Percentiles rank a stretch among this genome's conserved stretches.
phyloP scores from a whole-genome alignment of 2,113 vertebrate genomes.

The Hippocampus zosterae region DNA sequence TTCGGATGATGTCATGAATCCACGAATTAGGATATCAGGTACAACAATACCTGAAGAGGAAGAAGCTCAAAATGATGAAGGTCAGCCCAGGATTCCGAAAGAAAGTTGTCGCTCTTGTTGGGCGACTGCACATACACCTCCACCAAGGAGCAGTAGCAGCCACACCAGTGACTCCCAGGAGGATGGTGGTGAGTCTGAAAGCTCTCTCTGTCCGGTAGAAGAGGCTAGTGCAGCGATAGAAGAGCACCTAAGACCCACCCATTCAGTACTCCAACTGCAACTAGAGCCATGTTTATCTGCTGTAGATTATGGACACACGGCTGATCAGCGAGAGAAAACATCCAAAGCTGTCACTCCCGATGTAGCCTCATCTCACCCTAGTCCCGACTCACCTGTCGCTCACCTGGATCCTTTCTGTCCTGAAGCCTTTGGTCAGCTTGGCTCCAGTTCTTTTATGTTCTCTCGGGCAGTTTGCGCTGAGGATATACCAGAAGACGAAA shows the following conservation, averaged over 20 bases:
- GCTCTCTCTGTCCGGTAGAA: slow-evolving; percentile 52
- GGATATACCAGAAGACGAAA: slow-evolving; percentile 68
- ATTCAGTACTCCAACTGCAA: slow-evolving; percentile 60
- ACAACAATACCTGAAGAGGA: slow-evolving; percentile 56
- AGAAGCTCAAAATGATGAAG: slow-evolving; percentile 49
- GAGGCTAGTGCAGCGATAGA: slow-evolving; percentile 23
- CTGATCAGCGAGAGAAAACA: slow-evolving; percentile 47
- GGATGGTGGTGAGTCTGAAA: slow-evolving; percentile 60
- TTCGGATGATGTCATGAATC: slow-evolving; percentile 45
- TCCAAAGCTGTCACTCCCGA: slow-evolving; percentile 58
- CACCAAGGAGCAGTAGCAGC: slow-evolving; percentile 62
- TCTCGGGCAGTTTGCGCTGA: slow-evolving; percentile 64
- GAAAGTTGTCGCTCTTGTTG: slow-evolving; percentile 65
- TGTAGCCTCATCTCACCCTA: slow-evolving; percentile 51
- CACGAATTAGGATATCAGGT: slow-evolving; percentile 41
- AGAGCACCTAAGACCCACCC: slow-evolving; percentile 41
- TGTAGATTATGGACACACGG: slow-evolving; percentile 51
- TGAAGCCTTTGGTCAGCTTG: slow-evolving; percentile 56
- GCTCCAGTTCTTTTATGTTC: slow-evolving; percentile 66
- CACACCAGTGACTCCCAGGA: slow-evolving; percentile 68
- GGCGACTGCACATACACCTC: slow-evolving; percentile 62
- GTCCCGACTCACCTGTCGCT: slow-evolving; percentile 52
- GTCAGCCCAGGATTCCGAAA: slow-evolving; percentile 38
- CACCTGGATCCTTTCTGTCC: slow-evolving; percentile 53
- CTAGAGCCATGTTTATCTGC: slow-evolving; percentile 65